phyloP scores from a whole-genome alignment of 2,797 vertebrate genomes.

The Ptychobarbus kaznakovi region DNA sequence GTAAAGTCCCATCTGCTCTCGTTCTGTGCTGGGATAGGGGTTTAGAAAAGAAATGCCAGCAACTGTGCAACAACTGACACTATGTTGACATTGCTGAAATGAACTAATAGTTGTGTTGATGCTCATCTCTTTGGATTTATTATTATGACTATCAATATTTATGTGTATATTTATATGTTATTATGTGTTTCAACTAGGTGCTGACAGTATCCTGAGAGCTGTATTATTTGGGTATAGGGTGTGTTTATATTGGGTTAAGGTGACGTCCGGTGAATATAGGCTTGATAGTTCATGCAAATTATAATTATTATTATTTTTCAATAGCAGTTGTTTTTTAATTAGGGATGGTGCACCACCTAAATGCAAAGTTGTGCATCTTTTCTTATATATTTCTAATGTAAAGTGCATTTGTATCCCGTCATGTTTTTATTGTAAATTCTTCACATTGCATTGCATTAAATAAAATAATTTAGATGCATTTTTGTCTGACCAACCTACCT shows the following conservation, averaged over 20 bases:
- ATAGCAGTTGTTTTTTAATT: background rate
- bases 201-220: background rate
- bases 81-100: slow-evolving; percentile 25
- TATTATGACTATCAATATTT: background rate
- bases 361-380: background rate
- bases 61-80: slow-evolving; percentile 47
- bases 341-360: background rate
- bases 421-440: background rate
- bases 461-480: background rate
- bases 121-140: background rate
- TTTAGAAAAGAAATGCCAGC: slow-evolving; percentile 40
- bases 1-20: slow-evolving; percentile 21
- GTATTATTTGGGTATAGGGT: background rate
- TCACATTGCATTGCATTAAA: background rate
- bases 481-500: background rate
- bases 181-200: background rate
- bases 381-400: background rate
- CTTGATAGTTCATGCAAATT: background rate
- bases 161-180: background rate
- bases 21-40: slow-evolving; percentile 37
- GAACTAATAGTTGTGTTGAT: background rate
- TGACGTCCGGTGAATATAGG: background rate
- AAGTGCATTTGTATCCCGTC: background rate
- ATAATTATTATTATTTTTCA: background rate
- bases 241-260: background rate